Base-by-base conservation (phyloP, 2,797 vertebrate genomes). In the Cercopithecus hamlyni region DNA sequence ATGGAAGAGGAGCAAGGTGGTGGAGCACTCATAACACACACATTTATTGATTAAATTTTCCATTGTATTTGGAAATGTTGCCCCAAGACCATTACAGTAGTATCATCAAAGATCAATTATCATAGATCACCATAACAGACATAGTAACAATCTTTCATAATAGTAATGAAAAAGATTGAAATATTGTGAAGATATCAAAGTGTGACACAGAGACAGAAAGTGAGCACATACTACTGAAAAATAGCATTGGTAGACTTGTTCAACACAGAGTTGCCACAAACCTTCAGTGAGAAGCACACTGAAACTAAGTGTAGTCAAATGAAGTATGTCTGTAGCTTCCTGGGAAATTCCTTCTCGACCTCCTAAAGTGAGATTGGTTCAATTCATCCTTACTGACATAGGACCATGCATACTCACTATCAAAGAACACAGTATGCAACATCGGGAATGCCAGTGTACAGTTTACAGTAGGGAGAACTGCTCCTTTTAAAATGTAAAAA, bases 331-430 rank as follows among this genome's bases (percentile, higher is more conserved):
- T 50, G 27, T 22, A 50, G 3, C 6, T 45, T 43, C 26, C 48
- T 58, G 57, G 11, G 39, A 70, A n/a, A 80, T 19, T 41, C 26
- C 30, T 87, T 8, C 10, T 77, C 27, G 13, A 20, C 27, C n/a
- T 36, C 41, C 39, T 50, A 58, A 22, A 87, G 15, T 17, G 22
- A 72, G 24, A 12, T 36, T 19, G 12, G 6, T 15, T 88, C 48
- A 27, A 1, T 30, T 39, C 5, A 11, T 93, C 61, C 58, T 88
- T 58, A 30, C 50, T 30, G 26, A 4, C 39, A 39, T 4, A 9
- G 24, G 5, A 39, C 2, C 0, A 4, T 3, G 43, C 6, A 33
- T 39, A 3, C 7, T 57, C 50, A 26, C 33, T 43, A 0, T 30
- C 17, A 33, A 80, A 76, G 41, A 72, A 22, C 26, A 12, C 2